Percentiles rank a stretch among this genome's conserved stretches.
phyloP scores from a whole-genome alignment of 2,888 invertebrate genomes.

The Ellobium chinense region DNA sequence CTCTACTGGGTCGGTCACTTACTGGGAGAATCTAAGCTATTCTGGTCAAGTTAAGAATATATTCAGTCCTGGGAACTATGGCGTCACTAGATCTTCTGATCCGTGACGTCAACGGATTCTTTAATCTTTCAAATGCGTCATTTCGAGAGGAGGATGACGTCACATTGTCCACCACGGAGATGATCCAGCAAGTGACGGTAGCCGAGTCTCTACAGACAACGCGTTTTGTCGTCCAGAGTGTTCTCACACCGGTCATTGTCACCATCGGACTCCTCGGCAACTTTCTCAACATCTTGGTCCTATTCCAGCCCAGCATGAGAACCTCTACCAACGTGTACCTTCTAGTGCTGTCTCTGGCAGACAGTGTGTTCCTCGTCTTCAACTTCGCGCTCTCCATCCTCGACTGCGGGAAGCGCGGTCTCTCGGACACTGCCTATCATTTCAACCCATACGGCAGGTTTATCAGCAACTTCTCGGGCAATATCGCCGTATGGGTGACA shows the following conservation, averaged over 20 bases:
- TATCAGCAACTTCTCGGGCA: constrained; percentile 84
- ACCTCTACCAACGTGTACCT: constrained; percentile 82
- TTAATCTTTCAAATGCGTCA: too few species aligned
- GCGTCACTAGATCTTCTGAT: too few species aligned
- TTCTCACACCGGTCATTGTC: constrained; percentile 69
- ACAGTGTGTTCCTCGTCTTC: constrained; percentile 84
- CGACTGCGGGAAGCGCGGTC: constrained; percentile 52
- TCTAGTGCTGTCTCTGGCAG: constrained; percentile 86
- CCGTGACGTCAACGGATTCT: too few species aligned
- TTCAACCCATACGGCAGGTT: constrained; percentile 82
- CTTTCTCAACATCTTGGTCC: constrained; percentile 73
- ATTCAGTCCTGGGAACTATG: too few species aligned
- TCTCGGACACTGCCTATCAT: constrained; percentile 76
- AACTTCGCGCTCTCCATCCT: constrained; percentile 83
- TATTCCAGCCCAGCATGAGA: constrained; percentile 73
- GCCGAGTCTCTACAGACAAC: constrained; percentile 43
- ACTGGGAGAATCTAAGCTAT: too few species aligned
- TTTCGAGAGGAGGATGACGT: background rate
- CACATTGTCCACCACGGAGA: background rate
- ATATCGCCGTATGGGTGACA: constrained; percentile 87
- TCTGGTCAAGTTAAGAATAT: too few species aligned
- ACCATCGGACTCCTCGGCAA: constrained; percentile 74
- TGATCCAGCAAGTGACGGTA: background rate
- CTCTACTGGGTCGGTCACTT: too few species aligned
- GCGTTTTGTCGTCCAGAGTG: constrained; percentile 45